Evolutionary conservation across 2,888 invertebrate species (phyloP).

Genomic region (Sesamia inferens): DNA sequence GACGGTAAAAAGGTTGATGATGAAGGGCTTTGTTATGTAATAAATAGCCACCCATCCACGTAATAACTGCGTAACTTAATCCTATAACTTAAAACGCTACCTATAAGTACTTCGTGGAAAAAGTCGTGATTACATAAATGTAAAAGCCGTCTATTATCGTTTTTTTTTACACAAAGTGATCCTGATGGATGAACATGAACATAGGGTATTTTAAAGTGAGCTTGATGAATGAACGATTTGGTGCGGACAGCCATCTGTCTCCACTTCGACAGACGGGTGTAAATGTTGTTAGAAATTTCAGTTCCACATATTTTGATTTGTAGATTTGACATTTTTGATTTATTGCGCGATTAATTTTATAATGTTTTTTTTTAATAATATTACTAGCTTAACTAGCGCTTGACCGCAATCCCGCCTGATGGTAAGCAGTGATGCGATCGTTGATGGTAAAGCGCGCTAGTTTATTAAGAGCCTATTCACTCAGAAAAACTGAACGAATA

Average conservation of each 20-base stretch:
- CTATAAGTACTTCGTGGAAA: neutral
- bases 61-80: neutral
- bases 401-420: no score
- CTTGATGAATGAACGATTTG: slow-evolving; percentile 47
- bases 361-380: no score
- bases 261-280: slow-evolving; percentile 38
- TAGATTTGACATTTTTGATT: neutral
- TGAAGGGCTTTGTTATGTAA: no score
- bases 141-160: slow-evolving; percentile 24
- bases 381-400: no score
- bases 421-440: no score
- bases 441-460: no score
- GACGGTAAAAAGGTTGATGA: no score
- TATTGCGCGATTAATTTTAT: no score
- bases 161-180: slow-evolving; percentile 26
- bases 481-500: no score
- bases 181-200: slow-evolving; percentile 47
- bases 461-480: no score
- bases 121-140: neutral
- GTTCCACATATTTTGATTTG: slow-evolving; percentile 26
- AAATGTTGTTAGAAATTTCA: slow-evolving; percentile 27
- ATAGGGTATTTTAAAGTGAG: slow-evolving; percentile 46
- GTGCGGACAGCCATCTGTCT: slow-evolving; percentile 42
- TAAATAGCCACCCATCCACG: neutral
- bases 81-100: neutral